Base-by-base conservation (phyloP, 23 tunicate genomes). In the Clavelina lepadiformis region DNA sequence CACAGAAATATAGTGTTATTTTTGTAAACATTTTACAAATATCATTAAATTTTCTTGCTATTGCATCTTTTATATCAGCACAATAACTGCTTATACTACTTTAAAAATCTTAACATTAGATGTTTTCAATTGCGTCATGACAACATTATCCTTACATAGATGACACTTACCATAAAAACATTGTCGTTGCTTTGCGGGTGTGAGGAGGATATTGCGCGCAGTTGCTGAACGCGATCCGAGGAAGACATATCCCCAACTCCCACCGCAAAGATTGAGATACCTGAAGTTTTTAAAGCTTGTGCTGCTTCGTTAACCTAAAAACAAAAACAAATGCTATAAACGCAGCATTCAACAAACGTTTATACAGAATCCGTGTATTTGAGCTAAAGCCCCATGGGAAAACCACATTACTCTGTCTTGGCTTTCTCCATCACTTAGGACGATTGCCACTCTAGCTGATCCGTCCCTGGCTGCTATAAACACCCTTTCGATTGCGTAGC, bases 351-450 rank as follows among this genome's bases (percentile, higher is more conserved):
- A 44, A 44, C 13, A 44, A 18, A 11, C n/a, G n/a, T n/a, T n/a
- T n/a, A n/a, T n/a, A n/a, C n/a, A n/a, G n/a, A n/a, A n/a, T n/a
- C n/a, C n/a, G n/a, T n/a, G n/a, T n/a, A n/a, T n/a, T n/a, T n/a
- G n/a, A n/a, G n/a, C n/a, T n/a, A n/a, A n/a, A n/a, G n/a, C n/a
- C n/a, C n/a, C n/a, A n/a, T 11, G 15, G 15, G 15, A 11, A 41
- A 11, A 11, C 49, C 15, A 11, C 23, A 6, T 46, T 63, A 84
- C 93, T 46, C 76, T 72, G 38, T 84, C 73, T 33, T 70, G 82
- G 46, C 78, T 76, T 54, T 68, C 51, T 31, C 93, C 93, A 29
- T 84, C 93, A 68, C 93, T 84, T 23, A 84, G 55, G 19, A 84
- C 68, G 27, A 84, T 53, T 5, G 64, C 78, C 18, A 84, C 78